Evolutionary conservation across 2,888 invertebrate genomes (phyloP).

Genomic region (Panopea generosa): DNA sequence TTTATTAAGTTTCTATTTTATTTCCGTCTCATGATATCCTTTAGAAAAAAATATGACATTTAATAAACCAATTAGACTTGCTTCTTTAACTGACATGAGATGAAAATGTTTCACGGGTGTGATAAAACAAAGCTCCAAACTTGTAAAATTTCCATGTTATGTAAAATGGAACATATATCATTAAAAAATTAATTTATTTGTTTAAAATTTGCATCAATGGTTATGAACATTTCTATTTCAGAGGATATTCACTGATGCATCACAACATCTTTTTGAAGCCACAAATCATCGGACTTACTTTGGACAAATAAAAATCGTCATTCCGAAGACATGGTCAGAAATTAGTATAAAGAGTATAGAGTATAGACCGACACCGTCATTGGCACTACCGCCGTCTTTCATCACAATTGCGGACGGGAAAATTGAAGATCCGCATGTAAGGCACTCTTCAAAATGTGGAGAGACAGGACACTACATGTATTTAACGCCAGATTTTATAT

Average conservation of each 20-base stretch:
- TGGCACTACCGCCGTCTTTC: neutral
- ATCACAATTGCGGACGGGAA: neutral
- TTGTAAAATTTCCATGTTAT: too few relatives aligned
- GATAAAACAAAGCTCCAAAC: too few relatives aligned
- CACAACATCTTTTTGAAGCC: constrained; percentile 87
- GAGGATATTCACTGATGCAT: constrained; percentile 87
- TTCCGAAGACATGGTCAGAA: constrained; percentile 88
- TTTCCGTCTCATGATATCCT: too few relatives aligned
- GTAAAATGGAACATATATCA: too few relatives aligned
- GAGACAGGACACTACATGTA: constrained; percentile 25
- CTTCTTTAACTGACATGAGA: too few relatives aligned
- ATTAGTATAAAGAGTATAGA: too few relatives aligned
- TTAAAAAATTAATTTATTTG: too few relatives aligned
- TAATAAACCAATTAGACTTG: too few relatives aligned
- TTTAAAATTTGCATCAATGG: too few relatives aligned
- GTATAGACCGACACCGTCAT: neutral
- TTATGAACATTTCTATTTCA: constrained; percentile 72
- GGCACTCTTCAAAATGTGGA: constrained; percentile 7
- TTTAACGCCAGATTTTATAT: constrained; percentile 6
- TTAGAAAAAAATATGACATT: too few relatives aligned
- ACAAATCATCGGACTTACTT: constrained; percentile 86
- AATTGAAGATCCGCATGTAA: neutral
- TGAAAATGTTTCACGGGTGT: too few relatives aligned
- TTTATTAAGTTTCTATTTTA: too few relatives aligned
- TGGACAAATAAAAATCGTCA: constrained; percentile 87